Percentiles rank a stretch among this genome's conserved stretches.
Conservation (phyloP, 2,113 vertebrate species). For the Peromyscus californicus region DNA sequence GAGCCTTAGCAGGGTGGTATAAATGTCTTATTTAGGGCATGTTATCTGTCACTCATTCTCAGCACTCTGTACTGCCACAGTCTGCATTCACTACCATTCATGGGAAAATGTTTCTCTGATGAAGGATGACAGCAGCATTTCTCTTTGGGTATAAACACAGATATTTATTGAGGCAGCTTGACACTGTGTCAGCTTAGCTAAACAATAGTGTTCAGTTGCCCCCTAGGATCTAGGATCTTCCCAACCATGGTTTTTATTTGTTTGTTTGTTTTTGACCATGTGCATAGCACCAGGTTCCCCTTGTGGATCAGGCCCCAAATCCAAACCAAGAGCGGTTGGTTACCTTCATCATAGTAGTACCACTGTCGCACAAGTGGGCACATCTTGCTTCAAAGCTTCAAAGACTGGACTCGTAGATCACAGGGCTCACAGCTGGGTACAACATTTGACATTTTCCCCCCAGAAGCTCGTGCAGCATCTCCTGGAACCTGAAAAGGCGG, state of each 20-base stretch:
- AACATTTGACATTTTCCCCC: background rate
- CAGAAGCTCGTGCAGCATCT: background rate
- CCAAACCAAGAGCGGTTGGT: background rate
- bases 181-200: background rate
- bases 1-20: no score
- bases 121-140: background rate
- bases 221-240: background rate
- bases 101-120: background rate
- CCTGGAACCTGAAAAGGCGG: background rate
- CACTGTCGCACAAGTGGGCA: no score
- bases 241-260: background rate
- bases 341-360: background rate
- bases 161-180: background rate
- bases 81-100: background rate
- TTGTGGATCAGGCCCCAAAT: background rate
- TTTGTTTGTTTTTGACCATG: background rate
- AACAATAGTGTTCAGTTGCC: no score
- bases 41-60: background rate
- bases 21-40: no score
- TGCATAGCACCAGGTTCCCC: no score
- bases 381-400: no score
- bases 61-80: background rate
- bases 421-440: background rate
- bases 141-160: background rate
- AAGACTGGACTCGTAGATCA: background rate